Evolutionary conservation across 2,888 invertebrate genomes (phyloP).

Genomic region (Panzeria rudis): DNA sequence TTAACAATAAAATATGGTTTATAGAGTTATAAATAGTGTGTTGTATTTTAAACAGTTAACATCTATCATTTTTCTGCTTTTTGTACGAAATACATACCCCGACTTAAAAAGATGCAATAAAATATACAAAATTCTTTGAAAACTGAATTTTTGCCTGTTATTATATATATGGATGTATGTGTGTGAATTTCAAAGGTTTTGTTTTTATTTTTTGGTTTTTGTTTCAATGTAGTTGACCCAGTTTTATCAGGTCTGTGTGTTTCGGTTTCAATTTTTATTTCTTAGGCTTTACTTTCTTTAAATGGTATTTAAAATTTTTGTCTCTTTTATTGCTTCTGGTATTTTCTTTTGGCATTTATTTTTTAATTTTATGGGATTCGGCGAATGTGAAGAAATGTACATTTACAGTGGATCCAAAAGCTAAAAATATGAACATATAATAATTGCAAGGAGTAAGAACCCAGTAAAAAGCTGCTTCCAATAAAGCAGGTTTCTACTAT

Average conservation of each 20-base stretch:
- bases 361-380: constrained; percentile 8
- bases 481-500: too few species aligned
- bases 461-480: too few species aligned
- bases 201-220: background rate
- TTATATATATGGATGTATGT: background rate
- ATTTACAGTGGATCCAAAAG: constrained; percentile 12
- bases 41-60: background rate
- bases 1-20: constrained; percentile 4
- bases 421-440: background rate
- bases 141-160: background rate
- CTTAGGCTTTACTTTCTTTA: constrained; percentile 60
- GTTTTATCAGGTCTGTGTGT: constrained; percentile 28
- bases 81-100: background rate
- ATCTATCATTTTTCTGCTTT: background rate
- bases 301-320: constrained; percentile 46
- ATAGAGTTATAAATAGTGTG: background rate
- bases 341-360: constrained; percentile 7
- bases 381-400: constrained; percentile 18
- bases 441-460: too few species aligned
- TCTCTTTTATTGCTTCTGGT: constrained; percentile 9
- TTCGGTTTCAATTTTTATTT: constrained; percentile 27
- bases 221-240: constrained; percentile 42
- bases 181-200: background rate
- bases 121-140: background rate
- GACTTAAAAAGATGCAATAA: background rate